Evolutionary conservation across 2,797 vertebrate species (phyloP).

Genomic region (Pangasius macronema): DNA sequence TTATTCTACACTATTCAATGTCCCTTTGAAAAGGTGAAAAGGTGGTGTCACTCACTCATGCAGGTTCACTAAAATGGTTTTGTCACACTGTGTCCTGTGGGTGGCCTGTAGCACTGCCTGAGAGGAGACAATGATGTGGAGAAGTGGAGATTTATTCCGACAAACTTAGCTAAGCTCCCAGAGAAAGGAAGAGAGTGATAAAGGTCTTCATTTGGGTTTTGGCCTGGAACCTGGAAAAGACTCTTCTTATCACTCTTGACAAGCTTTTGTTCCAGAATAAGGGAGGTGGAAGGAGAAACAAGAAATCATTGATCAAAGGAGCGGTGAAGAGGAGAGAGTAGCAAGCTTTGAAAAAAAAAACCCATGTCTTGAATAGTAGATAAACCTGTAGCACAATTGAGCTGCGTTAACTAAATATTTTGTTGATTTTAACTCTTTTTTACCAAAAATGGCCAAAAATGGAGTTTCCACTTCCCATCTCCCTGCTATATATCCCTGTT

Average conservation of each 20-base stretch:
- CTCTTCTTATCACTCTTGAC: constrained; percentile 53
- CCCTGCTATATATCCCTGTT: too few species aligned
- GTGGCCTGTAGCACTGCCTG: constrained; percentile 10
- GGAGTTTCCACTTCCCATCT: neutral
- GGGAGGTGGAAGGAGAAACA: constrained; percentile 28
- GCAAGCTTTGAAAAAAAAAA: neutral
- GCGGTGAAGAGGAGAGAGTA: neutral
- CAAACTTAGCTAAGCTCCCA: constrained; percentile 34
- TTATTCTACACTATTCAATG: neutral
- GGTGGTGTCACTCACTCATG: neutral
- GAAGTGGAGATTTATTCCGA: constrained; percentile 45
- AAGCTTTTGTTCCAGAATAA: constrained; percentile 48
- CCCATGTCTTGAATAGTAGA: neutral
- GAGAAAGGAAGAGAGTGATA: neutral
- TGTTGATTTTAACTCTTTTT: neutral
- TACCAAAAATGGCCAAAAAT: neutral
- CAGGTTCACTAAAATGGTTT: neutral
- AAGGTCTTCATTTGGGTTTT: constrained; percentile 22
- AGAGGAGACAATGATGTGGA: constrained; percentile 33
- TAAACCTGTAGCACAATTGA: neutral
- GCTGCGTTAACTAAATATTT: neutral
- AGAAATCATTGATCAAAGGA: constrained; percentile 37
- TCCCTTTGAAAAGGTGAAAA: neutral
- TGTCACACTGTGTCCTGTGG: constrained; percentile 1
- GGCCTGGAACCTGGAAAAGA: constrained; percentile 23